phyloP scores from a whole-genome alignment of 2,888 invertebrate species.

The Metallyticus violacea region DNA sequence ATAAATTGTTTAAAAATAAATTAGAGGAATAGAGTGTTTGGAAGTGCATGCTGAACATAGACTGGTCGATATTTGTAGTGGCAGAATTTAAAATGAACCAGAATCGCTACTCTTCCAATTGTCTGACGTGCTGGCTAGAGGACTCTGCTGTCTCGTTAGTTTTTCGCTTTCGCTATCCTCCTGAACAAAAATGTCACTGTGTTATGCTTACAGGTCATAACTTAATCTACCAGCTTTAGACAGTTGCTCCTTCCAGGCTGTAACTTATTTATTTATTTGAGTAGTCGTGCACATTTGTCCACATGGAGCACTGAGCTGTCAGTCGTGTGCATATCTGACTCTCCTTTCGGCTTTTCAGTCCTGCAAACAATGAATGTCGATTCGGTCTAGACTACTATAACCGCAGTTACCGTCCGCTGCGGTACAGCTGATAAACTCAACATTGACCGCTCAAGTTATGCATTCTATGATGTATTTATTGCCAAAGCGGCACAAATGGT shows the following conservation, averaged over 20 bases:
- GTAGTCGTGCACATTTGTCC: not conserved
- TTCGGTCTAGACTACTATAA: not conserved
- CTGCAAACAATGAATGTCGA: too few relatives aligned
- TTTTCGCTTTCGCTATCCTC: too few relatives aligned
- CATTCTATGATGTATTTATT: not conserved
- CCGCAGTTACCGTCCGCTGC: not conserved
- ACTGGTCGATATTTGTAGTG: too few relatives aligned
- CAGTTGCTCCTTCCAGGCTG: not conserved
- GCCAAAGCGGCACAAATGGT: conserved; percentile 3
- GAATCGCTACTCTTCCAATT: too few relatives aligned
- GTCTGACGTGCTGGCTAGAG: too few relatives aligned
- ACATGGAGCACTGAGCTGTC: not conserved
- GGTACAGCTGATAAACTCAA: not conserved
- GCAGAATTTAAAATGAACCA: too few relatives aligned
- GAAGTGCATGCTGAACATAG: too few relatives aligned
- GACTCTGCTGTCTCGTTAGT: too few relatives aligned
- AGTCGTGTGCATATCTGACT: not conserved
- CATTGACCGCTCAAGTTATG: not conserved
- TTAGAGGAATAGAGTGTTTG: too few relatives aligned
- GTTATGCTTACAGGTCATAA: too few relatives aligned
- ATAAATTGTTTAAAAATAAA: too few relatives aligned
- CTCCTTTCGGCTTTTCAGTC: not conserved
- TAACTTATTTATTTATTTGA: not conserved
- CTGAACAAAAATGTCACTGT: too few relatives aligned
- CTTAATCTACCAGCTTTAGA: not conserved